These are phyloP conservation scores for Machaerirhynchus nigripectus DNA, from an alignment of 2,113 vertebrate species.

Conservation along the genomic window DNA sequence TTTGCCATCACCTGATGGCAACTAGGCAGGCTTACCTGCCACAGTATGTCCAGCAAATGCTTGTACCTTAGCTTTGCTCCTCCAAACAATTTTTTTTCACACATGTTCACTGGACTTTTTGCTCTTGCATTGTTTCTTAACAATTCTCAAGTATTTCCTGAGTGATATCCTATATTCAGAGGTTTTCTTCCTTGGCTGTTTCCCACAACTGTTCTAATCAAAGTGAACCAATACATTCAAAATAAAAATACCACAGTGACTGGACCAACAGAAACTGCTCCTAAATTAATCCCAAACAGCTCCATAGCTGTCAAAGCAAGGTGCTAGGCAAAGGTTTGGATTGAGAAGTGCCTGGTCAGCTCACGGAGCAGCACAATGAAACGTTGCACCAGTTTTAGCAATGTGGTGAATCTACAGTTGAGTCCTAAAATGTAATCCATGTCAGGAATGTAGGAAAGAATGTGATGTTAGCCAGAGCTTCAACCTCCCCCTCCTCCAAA, in stretches of 20 bases:
- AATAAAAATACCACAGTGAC: neutral
- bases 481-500: conserved; percentile 11
- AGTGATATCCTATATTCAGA: neutral
- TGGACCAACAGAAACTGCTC: neutral
- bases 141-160: neutral
- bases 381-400: neutral
- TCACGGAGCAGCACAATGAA: neutral
- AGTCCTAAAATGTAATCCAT: neutral
- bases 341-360: neutral
- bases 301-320: neutral
- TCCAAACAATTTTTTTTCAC: neutral
- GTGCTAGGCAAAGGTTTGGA: neutral
- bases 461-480: conserved; percentile 47
- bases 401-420: neutral
- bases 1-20: neutral
- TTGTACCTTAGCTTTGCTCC: neutral
- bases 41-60: neutral
- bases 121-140: neutral
- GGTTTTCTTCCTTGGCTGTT: neutral
- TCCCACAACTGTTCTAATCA: neutral
- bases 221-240: neutral
- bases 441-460: conserved; percentile 37
- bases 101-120: neutral
- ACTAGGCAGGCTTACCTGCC: neutral
- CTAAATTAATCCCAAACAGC: neutral